Conservation (phyloP, 2,797 vertebrate species). For the Chloroceryle amazona region DNA sequence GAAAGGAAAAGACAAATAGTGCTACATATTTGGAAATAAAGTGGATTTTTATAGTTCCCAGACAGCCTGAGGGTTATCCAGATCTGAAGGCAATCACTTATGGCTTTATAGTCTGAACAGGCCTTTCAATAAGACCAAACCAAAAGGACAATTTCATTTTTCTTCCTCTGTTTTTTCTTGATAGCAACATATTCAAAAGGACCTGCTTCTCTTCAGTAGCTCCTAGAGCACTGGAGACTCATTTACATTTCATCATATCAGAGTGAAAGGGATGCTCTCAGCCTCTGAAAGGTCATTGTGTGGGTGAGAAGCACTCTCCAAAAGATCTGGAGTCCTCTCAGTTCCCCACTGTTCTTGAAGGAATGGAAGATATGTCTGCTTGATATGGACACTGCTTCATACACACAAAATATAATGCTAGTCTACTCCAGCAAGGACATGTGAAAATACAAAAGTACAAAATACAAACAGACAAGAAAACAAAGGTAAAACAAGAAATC, state of each 20-base stretch:
- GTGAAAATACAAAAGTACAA: background rate
- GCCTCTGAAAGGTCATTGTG: background rate
- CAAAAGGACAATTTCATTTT: background rate
- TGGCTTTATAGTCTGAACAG: background rate
- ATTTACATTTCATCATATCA: background rate
- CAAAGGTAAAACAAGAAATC: background rate
- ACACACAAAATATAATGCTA: background rate
- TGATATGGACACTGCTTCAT: background rate
- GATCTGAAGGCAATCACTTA: background rate
- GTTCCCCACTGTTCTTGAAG: background rate
- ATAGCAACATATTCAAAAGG: background rate
- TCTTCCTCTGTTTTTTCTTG: background rate
- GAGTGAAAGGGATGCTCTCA: background rate
- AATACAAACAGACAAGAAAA: background rate
- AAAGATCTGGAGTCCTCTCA: background rate
- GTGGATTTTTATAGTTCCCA: background rate
- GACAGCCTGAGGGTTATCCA: background rate
- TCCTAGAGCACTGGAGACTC: background rate
- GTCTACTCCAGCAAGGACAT: background rate
- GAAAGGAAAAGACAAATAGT: background rate
- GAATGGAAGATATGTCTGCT: accelerated
- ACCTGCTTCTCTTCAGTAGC: background rate
- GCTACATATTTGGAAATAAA: background rate
- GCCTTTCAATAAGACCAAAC: background rate
- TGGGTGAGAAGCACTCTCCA: background rate